A percentile compares a stretch with the other conserved stretches of the same genome.
Conservation (phyloP, 2,797 vertebrate species). For the Buphagus erythrorhynchus region DNA sequence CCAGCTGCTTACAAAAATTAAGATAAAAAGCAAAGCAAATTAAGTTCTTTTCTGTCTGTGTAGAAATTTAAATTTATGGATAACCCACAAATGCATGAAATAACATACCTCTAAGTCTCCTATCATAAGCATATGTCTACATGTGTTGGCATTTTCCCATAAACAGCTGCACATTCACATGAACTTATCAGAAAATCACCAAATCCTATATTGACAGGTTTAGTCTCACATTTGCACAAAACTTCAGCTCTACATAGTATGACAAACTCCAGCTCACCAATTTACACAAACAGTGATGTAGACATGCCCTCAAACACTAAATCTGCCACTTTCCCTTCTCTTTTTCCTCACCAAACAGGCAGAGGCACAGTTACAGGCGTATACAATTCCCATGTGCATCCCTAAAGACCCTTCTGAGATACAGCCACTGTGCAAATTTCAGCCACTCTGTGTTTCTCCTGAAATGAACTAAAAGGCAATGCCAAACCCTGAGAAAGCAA, state of each 20-base stretch:
- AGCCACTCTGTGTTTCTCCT: not conserved
- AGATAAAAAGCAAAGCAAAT: not conserved
- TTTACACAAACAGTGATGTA: not conserved
- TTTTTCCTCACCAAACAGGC: not conserved
- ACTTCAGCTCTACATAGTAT: not conserved
- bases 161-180: not conserved
- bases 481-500: not conserved
- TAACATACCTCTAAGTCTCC: not conserved
- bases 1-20: not conserved
- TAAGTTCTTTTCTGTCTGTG: not conserved
- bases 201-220: not conserved
- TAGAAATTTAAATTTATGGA: not conserved
- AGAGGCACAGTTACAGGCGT: not conserved
- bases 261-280: not conserved
- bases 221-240: not conserved
- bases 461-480: constrained; percentile 6
- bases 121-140: not conserved
- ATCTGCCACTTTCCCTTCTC: not conserved
- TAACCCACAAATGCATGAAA: not conserved
- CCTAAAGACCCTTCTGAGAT: not conserved
- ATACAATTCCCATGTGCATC: not conserved
- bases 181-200: not conserved
- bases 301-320: not conserved
- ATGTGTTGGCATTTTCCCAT: not conserved
- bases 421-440: not conserved